Evolutionary conservation across 2,888 invertebrate genomes (phyloP).

Genomic region (Anoplius nigerrimus): DNA sequence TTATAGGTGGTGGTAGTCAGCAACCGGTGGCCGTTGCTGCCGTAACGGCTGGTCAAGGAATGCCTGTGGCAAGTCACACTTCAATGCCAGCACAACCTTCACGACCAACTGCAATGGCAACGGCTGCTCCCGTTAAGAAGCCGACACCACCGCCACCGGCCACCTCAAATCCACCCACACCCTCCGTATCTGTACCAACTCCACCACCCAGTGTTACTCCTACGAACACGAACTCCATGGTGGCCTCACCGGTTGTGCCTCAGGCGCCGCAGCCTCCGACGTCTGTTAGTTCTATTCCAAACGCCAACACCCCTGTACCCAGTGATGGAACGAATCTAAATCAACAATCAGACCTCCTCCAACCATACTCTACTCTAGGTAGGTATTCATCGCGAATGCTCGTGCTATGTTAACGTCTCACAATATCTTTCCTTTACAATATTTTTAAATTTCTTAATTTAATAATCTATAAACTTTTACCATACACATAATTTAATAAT

Average conservation of each 20-base stretch:
- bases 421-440: too few species aligned
- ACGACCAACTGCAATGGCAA: slow-evolving; percentile 69
- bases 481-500: too few species aligned
- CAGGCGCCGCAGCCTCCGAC: slow-evolving; percentile 65
- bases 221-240: slow-evolving; percentile 65
- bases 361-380: slow-evolving; percentile 72
- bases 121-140: slow-evolving; percentile 72
- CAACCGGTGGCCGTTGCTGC: slow-evolving; percentile 77
- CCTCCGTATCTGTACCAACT: slow-evolving; percentile 67
- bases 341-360: slow-evolving; percentile 69
- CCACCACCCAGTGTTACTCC: slow-evolving; percentile 70
- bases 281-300: slow-evolving; percentile 66
- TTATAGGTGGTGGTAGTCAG: slow-evolving; percentile 75
- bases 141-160: slow-evolving; percentile 63
- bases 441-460: too few species aligned
- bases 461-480: too few species aligned
- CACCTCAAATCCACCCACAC: slow-evolving; percentile 66
- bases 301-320: slow-evolving; percentile 61
- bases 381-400: slow-evolving; percentile 23
- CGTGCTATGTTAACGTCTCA: too few species aligned
- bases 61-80: slow-evolving; percentile 72
- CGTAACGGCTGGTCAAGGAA: slow-evolving; percentile 70
- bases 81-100: slow-evolving; percentile 73
- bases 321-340: slow-evolving; percentile 61
- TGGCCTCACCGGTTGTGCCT: slow-evolving; percentile 67